These are phyloP conservation scores for Mesitornis unicolor DNA, from an alignment of 2,113 vertebrate genomes.

Conservation along the genomic window DNA sequence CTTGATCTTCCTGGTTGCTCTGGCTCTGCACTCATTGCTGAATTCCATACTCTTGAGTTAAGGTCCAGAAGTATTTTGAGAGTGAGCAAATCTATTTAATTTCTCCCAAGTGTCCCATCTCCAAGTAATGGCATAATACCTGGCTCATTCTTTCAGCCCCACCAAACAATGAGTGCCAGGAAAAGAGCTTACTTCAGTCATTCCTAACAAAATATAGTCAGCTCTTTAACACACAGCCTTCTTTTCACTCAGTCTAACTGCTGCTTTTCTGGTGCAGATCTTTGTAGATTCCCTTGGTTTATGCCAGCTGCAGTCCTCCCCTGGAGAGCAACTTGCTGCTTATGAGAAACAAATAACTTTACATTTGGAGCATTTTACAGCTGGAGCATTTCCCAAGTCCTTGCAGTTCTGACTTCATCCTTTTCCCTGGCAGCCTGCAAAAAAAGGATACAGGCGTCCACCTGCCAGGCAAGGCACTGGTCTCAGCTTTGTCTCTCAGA, in stretches of 20 bases:
- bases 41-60: background rate
- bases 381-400: background rate
- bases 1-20: background rate
- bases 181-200: conserved; percentile 20
- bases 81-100: conserved; percentile 3
- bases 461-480: background rate
- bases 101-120: conserved; percentile 5
- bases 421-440: background rate
- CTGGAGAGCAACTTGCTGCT: background rate
- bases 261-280: background rate
- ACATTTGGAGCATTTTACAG: background rate
- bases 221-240: background rate
- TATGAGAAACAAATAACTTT: background rate
- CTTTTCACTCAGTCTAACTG: background rate
- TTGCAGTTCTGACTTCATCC: background rate
- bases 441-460: background rate
- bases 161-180: conserved; percentile 17
- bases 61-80: background rate
- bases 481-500: background rate
- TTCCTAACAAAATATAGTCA: background rate
- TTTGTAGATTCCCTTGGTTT: background rate
- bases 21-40: background rate
- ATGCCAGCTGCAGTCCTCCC: background rate
- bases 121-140: conserved; percentile 40
- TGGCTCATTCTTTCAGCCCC: conserved; percentile 14